phyloP scores from a whole-genome alignment of 2,113 vertebrate species.

The Brevimyrus niger region DNA sequence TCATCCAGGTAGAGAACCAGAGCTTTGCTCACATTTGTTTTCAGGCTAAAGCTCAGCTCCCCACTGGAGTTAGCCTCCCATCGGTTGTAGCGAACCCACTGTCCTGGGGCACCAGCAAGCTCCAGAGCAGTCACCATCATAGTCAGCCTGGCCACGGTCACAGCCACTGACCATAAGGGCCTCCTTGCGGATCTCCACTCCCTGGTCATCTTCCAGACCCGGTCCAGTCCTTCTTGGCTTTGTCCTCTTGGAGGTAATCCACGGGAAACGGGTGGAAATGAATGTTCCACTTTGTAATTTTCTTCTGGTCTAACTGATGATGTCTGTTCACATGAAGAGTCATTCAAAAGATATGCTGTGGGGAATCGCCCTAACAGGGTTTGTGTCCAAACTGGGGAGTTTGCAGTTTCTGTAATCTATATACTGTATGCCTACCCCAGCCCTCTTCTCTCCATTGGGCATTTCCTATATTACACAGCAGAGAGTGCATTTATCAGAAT shows the following conservation, averaged over 20 bases:
- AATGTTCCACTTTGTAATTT: background rate
- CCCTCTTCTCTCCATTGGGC: conserved; percentile 60
- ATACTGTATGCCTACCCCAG: conserved; percentile 54
- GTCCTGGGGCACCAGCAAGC: conserved; percentile 78
- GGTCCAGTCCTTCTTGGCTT: background rate
- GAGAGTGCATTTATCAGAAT: background rate
- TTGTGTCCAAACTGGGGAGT: conserved; percentile 30
- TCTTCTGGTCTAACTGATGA: conserved; percentile 23
- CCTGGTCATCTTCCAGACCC: background rate
- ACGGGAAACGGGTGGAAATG: conserved; percentile 3
- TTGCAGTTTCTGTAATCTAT: conserved; percentile 34
- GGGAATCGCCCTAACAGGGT: conserved; percentile 25
- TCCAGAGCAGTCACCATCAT: conserved; percentile 58
- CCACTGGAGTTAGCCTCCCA: conserved; percentile 78
- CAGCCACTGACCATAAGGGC: conserved; percentile 50
- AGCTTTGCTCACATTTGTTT: conserved; percentile 78
- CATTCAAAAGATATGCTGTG: background rate
- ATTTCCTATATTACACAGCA: conserved; percentile 37
- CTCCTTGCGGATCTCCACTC: conserved; percentile 26
- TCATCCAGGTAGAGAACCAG: conserved; percentile 87
- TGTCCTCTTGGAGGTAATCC: background rate
- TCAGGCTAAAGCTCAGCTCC: conserved; percentile 83
- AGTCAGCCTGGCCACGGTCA: conserved; percentile 43
- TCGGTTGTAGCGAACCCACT: conserved; percentile 85
- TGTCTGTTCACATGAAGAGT: conserved; percentile 5